These are phyloP conservation scores for Petaurus breviceps DNA, from an alignment of 2,113 vertebrate genomes.

Conservation along the genomic window DNA sequence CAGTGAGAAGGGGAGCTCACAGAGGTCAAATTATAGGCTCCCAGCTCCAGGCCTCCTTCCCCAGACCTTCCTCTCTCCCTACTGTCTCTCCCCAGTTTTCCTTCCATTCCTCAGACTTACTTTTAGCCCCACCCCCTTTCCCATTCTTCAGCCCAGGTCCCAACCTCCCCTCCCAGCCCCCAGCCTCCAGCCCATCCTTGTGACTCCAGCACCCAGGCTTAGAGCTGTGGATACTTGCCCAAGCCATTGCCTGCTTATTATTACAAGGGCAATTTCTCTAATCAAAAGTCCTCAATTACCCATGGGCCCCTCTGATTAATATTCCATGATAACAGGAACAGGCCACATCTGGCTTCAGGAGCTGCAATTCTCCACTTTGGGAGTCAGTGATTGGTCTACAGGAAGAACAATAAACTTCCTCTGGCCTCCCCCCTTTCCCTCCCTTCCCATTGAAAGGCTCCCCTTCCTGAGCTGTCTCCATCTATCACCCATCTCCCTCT, in stretches of 20 bases:
- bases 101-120: too few species aligned
- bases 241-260: constrained; percentile 85
- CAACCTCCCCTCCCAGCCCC: constrained; percentile 3
- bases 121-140: neutral
- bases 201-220: constrained; percentile 74
- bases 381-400: constrained; percentile 73
- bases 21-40: constrained; percentile 60
- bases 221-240: constrained; percentile 80
- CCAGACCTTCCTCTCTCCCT: too few species aligned
- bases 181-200: constrained; percentile 28
- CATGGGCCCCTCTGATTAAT: constrained; percentile 86
- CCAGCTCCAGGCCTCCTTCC: constrained; percentile 13
- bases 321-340: constrained; percentile 85
- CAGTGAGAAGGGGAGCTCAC: constrained; percentile 78
- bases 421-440: constrained; percentile 56
- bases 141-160: neutral
- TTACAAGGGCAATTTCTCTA: constrained; percentile 87
- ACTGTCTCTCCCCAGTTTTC: too few species aligned
- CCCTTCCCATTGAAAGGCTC: constrained; percentile 66
- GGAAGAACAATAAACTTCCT: constrained; percentile 77
- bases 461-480: constrained; percentile 11
- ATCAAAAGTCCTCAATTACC: constrained; percentile 88
- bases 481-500: constrained; percentile 29
- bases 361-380: constrained; percentile 61
- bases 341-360: constrained; percentile 84